Percentiles rank a stretch among this genome's conserved stretches.
Conservation (phyloP, 2,797 vertebrate genomes). For the Poliocrania exsul region DNA sequence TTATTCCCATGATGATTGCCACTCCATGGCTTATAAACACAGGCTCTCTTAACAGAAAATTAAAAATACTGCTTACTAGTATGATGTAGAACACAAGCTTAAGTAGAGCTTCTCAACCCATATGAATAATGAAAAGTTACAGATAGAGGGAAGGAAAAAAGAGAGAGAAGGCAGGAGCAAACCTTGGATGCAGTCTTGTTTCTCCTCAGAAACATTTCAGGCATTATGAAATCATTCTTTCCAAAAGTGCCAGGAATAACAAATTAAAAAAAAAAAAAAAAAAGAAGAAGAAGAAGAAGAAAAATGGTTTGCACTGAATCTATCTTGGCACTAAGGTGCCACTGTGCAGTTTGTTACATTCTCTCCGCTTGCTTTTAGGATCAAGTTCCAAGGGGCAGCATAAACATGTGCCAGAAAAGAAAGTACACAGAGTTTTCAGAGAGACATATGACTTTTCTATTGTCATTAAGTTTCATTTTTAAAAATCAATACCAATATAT, state of each 20-base stretch:
- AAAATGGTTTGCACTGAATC: background rate
- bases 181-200: constrained; percentile 4
- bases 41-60: background rate
- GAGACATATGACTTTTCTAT: background rate
- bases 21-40: background rate
- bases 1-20: background rate
- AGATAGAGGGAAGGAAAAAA: background rate
- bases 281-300: too few relatives aligned
- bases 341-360: background rate
- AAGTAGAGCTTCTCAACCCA: background rate
- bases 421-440: background rate
- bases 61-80: background rate
- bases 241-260: constrained; percentile 34
- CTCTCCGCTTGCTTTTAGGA: background rate
- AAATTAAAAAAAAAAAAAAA: background rate
- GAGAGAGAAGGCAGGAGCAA: background rate
- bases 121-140: background rate
- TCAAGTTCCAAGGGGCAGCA: background rate
- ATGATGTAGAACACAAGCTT: background rate
- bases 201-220: constrained; percentile 27
- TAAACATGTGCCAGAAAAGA: background rate
- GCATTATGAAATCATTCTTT: constrained; percentile 31
- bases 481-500: too few relatives aligned
- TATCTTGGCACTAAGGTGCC: background rate
- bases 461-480: background rate